A percentile compares a stretch with the other conserved stretches of the same genome.
Evolutionary conservation across 2,888 invertebrate genomes (phyloP).

Genomic region (Empis stercorea): DNA sequence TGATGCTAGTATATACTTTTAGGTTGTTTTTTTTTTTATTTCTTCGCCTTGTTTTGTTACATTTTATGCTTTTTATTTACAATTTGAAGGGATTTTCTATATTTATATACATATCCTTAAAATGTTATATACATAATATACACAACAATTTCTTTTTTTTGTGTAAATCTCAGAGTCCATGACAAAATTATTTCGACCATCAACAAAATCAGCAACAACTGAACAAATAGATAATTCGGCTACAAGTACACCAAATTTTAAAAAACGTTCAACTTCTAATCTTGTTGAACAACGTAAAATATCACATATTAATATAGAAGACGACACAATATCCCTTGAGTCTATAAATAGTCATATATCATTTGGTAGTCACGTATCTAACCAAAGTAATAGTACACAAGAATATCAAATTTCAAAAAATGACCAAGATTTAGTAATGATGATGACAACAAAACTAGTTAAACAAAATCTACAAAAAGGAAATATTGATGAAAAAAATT

Average conservation of each 20-base stretch:
- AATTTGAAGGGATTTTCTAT: too few species aligned
- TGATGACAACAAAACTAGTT: background rate
- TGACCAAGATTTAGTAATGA: constrained; percentile 14
- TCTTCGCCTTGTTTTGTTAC: constrained; percentile 12
- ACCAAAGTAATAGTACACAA: constrained; percentile 9
- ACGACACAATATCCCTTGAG: constrained; percentile 29
- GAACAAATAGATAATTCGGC: constrained; percentile 1
- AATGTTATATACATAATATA: background rate
- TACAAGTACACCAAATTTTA: constrained; percentile 3
- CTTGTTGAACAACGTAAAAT: too few species aligned
- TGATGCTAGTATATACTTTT: background rate
- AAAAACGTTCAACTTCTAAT: background rate
- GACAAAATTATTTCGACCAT: constrained; percentile 34
- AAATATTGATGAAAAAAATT: background rate
- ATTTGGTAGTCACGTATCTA: constrained; percentile 16
- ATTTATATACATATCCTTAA: too few species aligned
- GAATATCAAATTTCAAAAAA: constrained; percentile 15
- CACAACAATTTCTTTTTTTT: too few species aligned
- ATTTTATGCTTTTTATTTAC: too few species aligned
- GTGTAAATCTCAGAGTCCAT: constrained; percentile 28
- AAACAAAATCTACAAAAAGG: background rate
- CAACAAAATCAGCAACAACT: constrained; percentile 15
- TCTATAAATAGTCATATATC: constrained; percentile 29
- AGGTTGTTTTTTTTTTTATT: constrained; percentile 11
- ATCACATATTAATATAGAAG: constrained; percentile 11